These are phyloP conservation scores for Drosophila aff. DNA, from an alignment of 1,140 invertebrate species.

Conservation along the genomic window DNA sequence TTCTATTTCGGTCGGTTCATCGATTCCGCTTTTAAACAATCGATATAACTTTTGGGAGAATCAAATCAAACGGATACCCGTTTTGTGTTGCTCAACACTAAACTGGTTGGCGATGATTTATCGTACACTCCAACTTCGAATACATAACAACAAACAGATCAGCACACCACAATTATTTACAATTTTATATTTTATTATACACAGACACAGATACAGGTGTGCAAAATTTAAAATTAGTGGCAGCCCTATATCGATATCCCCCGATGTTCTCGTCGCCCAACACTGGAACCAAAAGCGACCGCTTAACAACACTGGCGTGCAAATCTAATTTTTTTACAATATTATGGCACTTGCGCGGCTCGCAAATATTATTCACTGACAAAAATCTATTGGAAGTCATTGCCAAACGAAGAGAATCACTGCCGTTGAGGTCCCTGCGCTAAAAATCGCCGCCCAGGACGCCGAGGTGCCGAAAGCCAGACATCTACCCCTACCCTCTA, in stretches of 20 bases:
- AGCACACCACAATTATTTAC: constrained; percentile 4
- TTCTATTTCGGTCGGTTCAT: no score
- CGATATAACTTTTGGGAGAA: not conserved
- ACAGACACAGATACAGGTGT: constrained; percentile 29
- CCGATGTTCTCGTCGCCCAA: constrained; percentile 26
- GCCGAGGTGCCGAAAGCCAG: constrained; percentile 2
- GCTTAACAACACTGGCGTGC: constrained; percentile 25
- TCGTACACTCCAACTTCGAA: not conserved
- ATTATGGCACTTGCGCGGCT: constrained; percentile 60
- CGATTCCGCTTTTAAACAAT: not conserved
- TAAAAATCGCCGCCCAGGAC: constrained; percentile 4
- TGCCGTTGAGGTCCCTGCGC: not conserved
- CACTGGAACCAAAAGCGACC: constrained; percentile 37
- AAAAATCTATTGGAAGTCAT: constrained; percentile 2
- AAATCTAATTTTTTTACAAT: constrained; percentile 46
- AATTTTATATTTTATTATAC: constrained; percentile 18
- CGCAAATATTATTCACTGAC: constrained; percentile 10
- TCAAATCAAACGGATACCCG: not conserved
- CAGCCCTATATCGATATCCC: constrained; percentile 28
- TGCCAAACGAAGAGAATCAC: constrained; percentile 1
- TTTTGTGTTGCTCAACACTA: not conserved
- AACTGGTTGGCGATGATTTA: not conserved
- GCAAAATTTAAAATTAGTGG: constrained; percentile 41
- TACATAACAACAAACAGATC: not conserved
- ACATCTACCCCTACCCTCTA: not conserved